Conservation (phyloP, 2,888 invertebrate species). For the Chorisops tibialis region DNA sequence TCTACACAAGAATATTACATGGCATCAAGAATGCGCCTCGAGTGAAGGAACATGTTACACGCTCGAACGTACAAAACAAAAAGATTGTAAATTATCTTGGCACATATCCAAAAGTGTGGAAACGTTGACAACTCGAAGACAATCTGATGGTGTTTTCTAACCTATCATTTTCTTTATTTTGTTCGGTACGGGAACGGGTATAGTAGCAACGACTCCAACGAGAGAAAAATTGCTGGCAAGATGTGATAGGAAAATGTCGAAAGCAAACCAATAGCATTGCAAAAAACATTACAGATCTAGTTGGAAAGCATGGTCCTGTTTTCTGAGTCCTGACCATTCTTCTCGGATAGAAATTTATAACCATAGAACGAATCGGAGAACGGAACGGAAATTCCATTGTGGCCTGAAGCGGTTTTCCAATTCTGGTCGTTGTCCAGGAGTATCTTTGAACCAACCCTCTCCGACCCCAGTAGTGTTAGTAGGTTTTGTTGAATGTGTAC, state of each 20-base stretch:
- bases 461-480: no score
- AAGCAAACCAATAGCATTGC: conserved; percentile 9
- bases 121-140: conserved; percentile 20
- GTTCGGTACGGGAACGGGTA: not conserved
- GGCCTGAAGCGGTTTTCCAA: conserved; percentile 13
- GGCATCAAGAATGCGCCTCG: no score
- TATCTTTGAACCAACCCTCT: no score
- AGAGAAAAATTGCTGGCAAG: not conserved
- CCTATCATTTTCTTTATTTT: conserved; percentile 14
- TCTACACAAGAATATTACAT: no score
- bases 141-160: conserved; percentile 16
- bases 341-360: conserved; percentile 13
- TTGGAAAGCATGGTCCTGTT: no score
- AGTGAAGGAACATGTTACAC: no score
- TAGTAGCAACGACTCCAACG: no score
- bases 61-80: not conserved
- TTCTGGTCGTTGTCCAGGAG: no score
- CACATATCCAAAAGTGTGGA: conserved; percentile 17
- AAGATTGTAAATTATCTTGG: conserved; percentile 20
- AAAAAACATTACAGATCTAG: not conserved
- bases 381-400: conserved; percentile 25
- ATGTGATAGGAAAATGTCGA: conserved; percentile 8
- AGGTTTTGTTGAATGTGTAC: no score
- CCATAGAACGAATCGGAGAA: conserved; percentile 18
- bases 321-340: no score